A percentile compares a stretch with the other conserved stretches of the same genome.
These are phyloP conservation scores for Calephelis nemesis DNA, from an alignment of 1,140 invertebrate species.

Conservation along the genomic window DNA sequence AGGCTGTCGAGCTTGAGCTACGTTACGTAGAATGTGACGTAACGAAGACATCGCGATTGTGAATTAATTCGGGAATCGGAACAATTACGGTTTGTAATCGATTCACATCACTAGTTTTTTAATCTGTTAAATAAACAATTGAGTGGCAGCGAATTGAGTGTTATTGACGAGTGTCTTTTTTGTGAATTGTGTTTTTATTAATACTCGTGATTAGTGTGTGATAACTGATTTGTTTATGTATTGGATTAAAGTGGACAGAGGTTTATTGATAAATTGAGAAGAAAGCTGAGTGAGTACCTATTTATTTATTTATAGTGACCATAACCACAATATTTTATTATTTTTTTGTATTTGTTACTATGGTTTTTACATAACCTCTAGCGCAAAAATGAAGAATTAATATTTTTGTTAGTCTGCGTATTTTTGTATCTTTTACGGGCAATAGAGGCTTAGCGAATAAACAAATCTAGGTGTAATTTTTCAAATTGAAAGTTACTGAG, in stretches of 20 bases:
- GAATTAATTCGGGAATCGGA: conserved; percentile 22
- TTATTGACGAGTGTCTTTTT: neutral
- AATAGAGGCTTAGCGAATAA: too few relatives aligned
- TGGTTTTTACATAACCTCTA: too few relatives aligned
- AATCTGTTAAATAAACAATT: conserved; percentile 6
- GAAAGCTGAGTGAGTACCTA: neutral
- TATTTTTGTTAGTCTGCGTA: too few relatives aligned
- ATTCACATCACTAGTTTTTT: conserved; percentile 3
- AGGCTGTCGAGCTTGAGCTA: conserved; percentile 44
- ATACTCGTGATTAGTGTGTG: conserved; percentile 6
- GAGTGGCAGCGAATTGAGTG: neutral
- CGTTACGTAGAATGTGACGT: conserved; percentile 29
- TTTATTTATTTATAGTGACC: neutral
- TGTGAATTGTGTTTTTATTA: conserved; percentile 8
- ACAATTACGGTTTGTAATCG: neutral
- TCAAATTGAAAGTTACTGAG: too few relatives aligned
- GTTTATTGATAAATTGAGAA: conserved; percentile 1
- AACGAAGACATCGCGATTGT: conserved; percentile 28
- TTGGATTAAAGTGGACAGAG: conserved; percentile 8
- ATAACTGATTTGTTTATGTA: conserved; percentile 4
- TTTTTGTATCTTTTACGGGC: too few relatives aligned
- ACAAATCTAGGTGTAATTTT: too few relatives aligned
- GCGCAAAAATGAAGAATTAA: too few relatives aligned
- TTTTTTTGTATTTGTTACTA: too few relatives aligned
- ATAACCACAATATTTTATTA: too few relatives aligned